Conservation (phyloP, 2,797 vertebrate species). For the Phylloscopus collybita region DNA sequence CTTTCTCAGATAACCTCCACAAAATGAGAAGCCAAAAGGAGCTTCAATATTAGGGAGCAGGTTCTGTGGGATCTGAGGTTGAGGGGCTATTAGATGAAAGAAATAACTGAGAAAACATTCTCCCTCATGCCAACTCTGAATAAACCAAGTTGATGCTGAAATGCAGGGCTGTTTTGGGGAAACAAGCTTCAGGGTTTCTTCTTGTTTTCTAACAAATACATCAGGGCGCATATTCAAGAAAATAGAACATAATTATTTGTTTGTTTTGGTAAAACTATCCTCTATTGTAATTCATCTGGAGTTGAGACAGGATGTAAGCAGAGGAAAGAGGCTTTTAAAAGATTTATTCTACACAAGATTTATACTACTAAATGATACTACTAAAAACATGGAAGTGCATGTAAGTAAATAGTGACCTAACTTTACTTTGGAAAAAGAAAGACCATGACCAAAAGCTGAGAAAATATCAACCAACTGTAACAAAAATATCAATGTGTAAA, state of each 20-base stretch:
- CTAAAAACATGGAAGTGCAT: neutral
- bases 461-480: neutral
- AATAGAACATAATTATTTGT: neutral
- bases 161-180: neutral
- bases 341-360: neutral
- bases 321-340: neutral
- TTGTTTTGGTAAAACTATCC: neutral
- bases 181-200: neutral
- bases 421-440: neutral
- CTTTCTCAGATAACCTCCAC: neutral
- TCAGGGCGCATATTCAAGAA: neutral
- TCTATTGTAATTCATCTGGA: neutral
- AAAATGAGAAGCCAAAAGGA: neutral
- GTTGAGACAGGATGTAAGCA: neutral
- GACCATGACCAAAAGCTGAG: neutral
- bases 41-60: neutral
- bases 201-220: neutral
- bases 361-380: neutral
- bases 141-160: neutral
- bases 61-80: neutral
- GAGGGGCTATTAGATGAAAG: neutral
- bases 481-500: neutral
- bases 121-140: neutral
- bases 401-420: neutral
- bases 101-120: neutral